These are phyloP conservation scores for Manis crassicaudata DNA, from an alignment of 2,797 vertebrate species.

Conservation along the genomic window DNA sequence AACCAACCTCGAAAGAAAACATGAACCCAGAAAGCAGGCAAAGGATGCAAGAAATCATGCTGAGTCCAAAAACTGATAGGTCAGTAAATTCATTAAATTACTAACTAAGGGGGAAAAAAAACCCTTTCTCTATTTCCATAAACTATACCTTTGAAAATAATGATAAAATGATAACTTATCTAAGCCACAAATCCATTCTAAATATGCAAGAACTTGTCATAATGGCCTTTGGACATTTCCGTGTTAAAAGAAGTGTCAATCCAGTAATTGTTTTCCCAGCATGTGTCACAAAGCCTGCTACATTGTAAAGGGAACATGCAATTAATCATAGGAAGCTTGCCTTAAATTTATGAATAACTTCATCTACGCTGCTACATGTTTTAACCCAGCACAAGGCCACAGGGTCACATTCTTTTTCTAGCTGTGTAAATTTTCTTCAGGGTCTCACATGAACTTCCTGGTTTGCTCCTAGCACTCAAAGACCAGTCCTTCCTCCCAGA, in stretches of 20 bases:
- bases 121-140: not conserved
- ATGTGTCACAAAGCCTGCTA: not conserved
- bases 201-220: not conserved
- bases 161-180: not conserved
- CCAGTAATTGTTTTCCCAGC: not conserved
- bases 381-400: not conserved
- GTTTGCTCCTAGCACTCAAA: not conserved
- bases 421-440: not conserved
- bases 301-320: not conserved
- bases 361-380: not conserved
- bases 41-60: not conserved
- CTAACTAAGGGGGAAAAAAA: not conserved
- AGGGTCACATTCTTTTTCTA: not conserved
- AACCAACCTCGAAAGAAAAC: not conserved
- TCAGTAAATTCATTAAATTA: not conserved
- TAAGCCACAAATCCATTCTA: not conserved
- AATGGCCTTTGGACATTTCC: not conserved
- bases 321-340: not conserved
- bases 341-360: not conserved
- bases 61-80: not conserved
- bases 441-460: not conserved
- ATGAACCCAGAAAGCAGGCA: not conserved
- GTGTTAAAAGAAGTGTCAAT: constrained; percentile 6
- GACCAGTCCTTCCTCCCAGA: not conserved
- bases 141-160: not conserved